A percentile compares a stretch with the other conserved stretches of the same genome.
These are phyloP conservation scores for Tretioscincus oriximinensis DNA, from an alignment of 2,113 vertebrate species.

Conservation along the genomic window DNA sequence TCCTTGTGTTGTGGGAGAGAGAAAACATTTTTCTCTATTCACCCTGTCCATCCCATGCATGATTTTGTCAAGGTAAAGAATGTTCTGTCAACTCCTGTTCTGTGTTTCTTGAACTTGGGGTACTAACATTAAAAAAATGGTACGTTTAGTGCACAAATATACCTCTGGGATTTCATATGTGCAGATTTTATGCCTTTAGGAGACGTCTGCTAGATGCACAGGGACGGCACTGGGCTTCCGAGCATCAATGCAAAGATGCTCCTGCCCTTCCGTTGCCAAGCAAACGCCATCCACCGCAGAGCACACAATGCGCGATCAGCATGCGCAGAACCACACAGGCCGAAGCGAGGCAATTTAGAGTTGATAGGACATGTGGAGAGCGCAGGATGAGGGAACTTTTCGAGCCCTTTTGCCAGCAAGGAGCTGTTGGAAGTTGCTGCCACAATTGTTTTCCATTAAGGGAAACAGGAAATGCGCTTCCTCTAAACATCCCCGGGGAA, in stretches of 20 bases:
- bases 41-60: no score
- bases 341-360: neutral
- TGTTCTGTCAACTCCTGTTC: no score
- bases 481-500: neutral
- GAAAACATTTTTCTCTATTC: no score
- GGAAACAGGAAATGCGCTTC: constrained; percentile 22
- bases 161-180: neutral
- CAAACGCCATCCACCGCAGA: neutral
- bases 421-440: neutral
- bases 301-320: neutral
- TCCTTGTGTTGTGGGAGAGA: no score
- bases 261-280: neutral
- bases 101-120: no score
- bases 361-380: neutral
- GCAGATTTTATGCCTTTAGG: neutral
- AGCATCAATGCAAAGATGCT: neutral
- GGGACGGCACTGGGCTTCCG: no score
- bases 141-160: no score
- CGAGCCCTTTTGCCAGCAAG: neutral
- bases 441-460: constrained; percentile 10
- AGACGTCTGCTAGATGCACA: neutral
- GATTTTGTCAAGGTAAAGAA: no score
- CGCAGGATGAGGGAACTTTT: neutral
- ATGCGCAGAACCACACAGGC: neutral
- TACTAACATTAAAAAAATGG: no score